These are phyloP conservation scores for Pangasianodon gigas DNA, from an alignment of 2,113 vertebrate genomes.

Conservation along the genomic window DNA sequence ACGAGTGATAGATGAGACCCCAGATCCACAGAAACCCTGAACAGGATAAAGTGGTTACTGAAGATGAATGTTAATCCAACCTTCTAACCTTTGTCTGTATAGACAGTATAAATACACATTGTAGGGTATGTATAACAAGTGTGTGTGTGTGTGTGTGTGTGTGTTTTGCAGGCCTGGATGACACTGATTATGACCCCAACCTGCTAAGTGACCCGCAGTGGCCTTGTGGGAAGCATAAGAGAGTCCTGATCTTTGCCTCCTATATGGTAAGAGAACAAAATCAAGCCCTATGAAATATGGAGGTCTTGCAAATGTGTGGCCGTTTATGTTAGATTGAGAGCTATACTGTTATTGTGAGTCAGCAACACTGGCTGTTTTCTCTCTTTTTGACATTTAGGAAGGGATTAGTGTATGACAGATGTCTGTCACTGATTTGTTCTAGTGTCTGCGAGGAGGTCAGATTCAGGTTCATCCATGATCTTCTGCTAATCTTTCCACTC, in stretches of 20 bases:
- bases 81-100: not conserved
- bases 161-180: slow-evolving; percentile 76
- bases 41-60: not conserved
- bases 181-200: slow-evolving; percentile 90
- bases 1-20: not conserved
- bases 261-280: slow-evolving; percentile 84
- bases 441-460: not conserved
- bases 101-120: not conserved
- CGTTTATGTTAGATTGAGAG: not conserved
- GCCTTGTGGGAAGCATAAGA: slow-evolving; percentile 97
- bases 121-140: not conserved
- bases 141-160: slow-evolving; percentile 1
- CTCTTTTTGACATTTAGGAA: not conserved
- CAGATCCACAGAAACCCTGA: not conserved
- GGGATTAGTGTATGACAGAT: slow-evolving; percentile 1
- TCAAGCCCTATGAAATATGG: not conserved
- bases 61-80: not conserved
- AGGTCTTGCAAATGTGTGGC: not conserved
- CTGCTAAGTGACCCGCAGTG: slow-evolving; percentile 94
- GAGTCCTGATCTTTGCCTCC: slow-evolving; percentile 95
- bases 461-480: not conserved
- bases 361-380: not conserved
- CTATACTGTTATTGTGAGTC: not conserved
- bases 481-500: not conserved
- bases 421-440: not conserved